These are phyloP conservation scores for Ormyrus labotus DNA, from an alignment of 2,888 invertebrate genomes.

Conservation along the genomic window DNA sequence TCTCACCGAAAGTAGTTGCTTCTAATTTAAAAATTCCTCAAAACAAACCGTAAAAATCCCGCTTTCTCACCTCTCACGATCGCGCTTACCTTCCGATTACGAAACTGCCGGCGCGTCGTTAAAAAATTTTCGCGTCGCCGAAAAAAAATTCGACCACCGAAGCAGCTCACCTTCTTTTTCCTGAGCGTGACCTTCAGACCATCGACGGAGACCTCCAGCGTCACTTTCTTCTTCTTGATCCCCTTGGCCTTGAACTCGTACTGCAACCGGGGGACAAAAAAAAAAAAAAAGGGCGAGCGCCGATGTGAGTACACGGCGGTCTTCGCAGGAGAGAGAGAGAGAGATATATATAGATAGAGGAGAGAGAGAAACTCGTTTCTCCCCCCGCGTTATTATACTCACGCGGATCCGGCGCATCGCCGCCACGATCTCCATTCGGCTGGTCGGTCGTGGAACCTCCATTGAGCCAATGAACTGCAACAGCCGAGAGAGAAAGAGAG, in stretches of 20 bases:
- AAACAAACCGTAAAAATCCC: no score
- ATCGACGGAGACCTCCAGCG: constrained; percentile 94
- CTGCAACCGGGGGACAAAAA: constrained; percentile 78
- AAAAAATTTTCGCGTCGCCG: no score
- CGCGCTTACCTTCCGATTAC: no score
- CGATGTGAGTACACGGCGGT: no score
- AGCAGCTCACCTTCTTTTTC: constrained; percentile 82
- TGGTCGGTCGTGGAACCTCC: constrained; percentile 97
- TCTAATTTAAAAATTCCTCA: no score
- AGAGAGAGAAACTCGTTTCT: constrained; percentile 35
- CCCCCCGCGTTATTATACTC: constrained; percentile 75
- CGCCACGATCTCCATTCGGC: constrained; percentile 98
- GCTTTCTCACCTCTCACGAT: no score
- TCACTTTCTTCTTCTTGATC: constrained; percentile 98
- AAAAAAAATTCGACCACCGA: no score
- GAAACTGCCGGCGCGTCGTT: no score
- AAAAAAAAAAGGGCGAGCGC: constrained; percentile 11
- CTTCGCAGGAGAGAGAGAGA: no score
- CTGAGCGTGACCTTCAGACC: constrained; percentile 93
- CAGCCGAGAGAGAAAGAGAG: constrained; percentile 15
- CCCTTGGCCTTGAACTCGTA: constrained; percentile 99
- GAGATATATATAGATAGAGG: background rate
- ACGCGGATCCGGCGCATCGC: constrained; percentile 99
- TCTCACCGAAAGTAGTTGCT: no score
- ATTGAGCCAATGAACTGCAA: constrained; percentile 98